Percentiles rank a stretch among this genome's conserved stretches.
Evolutionary conservation across 2,888 invertebrate genomes (phyloP).

Genomic region (Barypeithes pellucidus): DNA sequence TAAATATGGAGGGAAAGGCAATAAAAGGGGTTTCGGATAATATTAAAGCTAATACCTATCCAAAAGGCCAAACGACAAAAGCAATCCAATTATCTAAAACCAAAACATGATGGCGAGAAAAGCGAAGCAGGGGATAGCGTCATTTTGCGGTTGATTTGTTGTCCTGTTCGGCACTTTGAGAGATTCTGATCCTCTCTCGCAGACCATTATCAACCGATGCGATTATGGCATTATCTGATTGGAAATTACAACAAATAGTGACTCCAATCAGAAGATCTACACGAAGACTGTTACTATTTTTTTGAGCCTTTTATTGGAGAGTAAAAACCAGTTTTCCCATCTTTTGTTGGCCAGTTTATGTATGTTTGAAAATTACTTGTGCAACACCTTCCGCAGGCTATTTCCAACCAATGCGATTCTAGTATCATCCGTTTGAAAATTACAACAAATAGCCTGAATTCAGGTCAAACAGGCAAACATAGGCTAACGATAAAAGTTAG

Average conservation of each 20-base stretch:
- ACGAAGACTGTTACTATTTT: no score
- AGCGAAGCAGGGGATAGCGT: slow-evolving; percentile 30
- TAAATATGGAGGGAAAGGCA: slow-evolving; percentile 4
- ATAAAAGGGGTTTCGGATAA: slow-evolving; percentile 3
- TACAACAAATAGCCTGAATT: slow-evolving; percentile 20
- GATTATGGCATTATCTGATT: slow-evolving; percentile 39
- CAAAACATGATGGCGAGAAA: slow-evolving; percentile 38
- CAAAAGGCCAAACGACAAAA: slow-evolving; percentile 31
- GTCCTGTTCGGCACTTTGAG: slow-evolving; percentile 38
- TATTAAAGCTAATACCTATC: slow-evolving; percentile 18
- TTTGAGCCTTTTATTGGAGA: no score
- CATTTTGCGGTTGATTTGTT: slow-evolving; percentile 49
- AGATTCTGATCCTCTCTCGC: slow-evolving; percentile 40
- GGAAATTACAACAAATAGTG: slow-evolving; percentile 25
- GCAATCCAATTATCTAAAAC: slow-evolving; percentile 47
- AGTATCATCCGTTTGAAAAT: slow-evolving; percentile 35
- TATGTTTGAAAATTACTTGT: no score
- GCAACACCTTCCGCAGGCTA: slow-evolving; percentile 34
- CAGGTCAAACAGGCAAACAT: slow-evolving; percentile 33
- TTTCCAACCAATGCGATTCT: slow-evolving; percentile 41
- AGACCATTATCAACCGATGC: slow-evolving; percentile 42
- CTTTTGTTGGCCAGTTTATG: no score
- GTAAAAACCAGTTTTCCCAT: no score
- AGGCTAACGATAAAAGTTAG: slow-evolving; percentile 15
- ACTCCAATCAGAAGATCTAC: no score